phyloP scores from a whole-genome alignment of 1,140 invertebrate genomes.

The Musca vetustissima region DNA sequence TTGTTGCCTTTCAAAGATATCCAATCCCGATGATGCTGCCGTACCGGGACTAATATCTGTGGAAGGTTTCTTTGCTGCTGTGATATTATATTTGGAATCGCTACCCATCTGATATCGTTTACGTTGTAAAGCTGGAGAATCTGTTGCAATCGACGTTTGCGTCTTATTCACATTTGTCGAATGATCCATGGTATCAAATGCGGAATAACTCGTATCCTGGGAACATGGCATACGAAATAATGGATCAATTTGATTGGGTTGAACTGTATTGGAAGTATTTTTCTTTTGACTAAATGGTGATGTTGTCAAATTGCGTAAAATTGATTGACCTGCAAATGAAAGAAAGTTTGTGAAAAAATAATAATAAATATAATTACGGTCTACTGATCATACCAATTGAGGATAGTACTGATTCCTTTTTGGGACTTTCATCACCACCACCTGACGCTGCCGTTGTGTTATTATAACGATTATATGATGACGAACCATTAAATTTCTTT shows the following conservation, averaged over 20 bases:
- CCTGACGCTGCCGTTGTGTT: neutral
- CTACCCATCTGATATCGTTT: slow-evolving; percentile 30
- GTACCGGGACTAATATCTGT: neutral
- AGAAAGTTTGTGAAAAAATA: too few relatives aligned
- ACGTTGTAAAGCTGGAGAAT: slow-evolving; percentile 38
- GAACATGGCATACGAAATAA: slow-evolving; percentile 28
- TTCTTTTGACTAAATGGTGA: slow-evolving; percentile 55
- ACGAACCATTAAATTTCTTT: slow-evolving; percentile 41
- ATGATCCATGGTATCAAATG: slow-evolving; percentile 30
- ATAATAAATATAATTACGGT: too few relatives aligned
- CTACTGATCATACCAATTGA: slow-evolving; percentile 53
- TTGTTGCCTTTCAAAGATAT: neutral
- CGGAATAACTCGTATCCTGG: slow-evolving; percentile 32
- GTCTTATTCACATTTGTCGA: slow-evolving; percentile 39
- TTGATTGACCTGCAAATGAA: slow-evolving; percentile 42
- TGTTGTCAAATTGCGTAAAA: slow-evolving; percentile 50
- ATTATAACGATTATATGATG: neutral
- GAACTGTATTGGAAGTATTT: slow-evolving; percentile 29
- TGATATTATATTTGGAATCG: neutral
- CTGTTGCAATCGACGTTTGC: slow-evolving; percentile 7
- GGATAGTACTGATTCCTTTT: slow-evolving; percentile 51
- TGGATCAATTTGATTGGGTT: slow-evolving; percentile 31
- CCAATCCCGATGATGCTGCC: neutral
- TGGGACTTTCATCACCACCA: slow-evolving; percentile 45
- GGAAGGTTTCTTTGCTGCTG: neutral